Evolutionary conservation across 2,888 invertebrate genomes (phyloP), one percentile per base, ranked within the genome.

Genomic region (Desoria tigrina): DNA sequence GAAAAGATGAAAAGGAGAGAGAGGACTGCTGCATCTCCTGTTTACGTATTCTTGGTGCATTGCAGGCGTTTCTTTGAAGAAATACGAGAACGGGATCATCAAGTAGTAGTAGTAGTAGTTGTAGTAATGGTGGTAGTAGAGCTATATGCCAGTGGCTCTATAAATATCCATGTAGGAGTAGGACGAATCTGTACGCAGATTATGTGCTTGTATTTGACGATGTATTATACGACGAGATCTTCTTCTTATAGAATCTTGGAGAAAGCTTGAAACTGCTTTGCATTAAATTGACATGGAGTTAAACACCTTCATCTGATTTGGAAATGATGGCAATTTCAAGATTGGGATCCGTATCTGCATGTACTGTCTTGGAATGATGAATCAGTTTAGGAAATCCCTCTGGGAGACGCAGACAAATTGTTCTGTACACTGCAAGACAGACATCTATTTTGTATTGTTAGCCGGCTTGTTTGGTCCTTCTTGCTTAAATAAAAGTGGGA

Each of bases 11-110:
- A 32, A 32, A 32, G 32, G 32, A n/a, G n/a, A n/a, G 39, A 39
- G 9, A 16, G 9, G 45, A 45, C 21, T 21, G 21, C 21, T 9
- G 6, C 45, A 9, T 45, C 45, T 21, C 16, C 45, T 45, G 21
- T 21, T 45, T 45, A 21, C 21, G 21, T 45, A 45, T 45, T 45
- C 45, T 21, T 45, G 45, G 45, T 45, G 45, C 45, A 45, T 45
- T 45, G 21, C 45, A 45, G 45, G 45, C 45, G 6, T 45, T 45
- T 45, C 45, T 45, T 45, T 45, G 16, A n/a, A 45, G 16, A 16
- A 45, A 6, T 6, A 18, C 45, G 16, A 18, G 45, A 16, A 45
- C 21, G n/a, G 45, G 45, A 45, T 45, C 45, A 45, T 32, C 32
- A 32, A 32, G 32, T 32, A 32, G 32, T n/a, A n/a, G n/a, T n/a